Evolutionary conservation across 2,888 invertebrate species (phyloP), one percentile per base, ranked within the genome.

Genomic region (Ceratothoa steindachneri): DNA sequence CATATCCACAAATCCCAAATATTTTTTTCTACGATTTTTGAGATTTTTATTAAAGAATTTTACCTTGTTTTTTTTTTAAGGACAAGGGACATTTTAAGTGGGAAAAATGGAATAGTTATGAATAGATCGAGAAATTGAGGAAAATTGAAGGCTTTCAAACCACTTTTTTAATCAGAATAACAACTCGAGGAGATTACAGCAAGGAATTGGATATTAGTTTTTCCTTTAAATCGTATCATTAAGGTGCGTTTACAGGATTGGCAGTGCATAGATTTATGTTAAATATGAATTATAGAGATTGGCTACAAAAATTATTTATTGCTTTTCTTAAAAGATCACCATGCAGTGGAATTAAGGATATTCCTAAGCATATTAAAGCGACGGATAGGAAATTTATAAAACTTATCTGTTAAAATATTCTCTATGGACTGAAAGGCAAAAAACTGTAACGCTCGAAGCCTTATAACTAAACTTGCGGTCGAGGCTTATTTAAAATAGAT

Each of bases 211-310:
- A 75, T 72, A 72, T 75, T 75, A 9, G 41, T 41, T 41, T 41
- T 41, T 41, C 41, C 41, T 41, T 41, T 41, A 41, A 75, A 75
- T 72, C 60, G 75, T 75, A 75, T 69, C 41, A 31, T 72, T 75
- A 75, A 69, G 75, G 75, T 75, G 75, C 75, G 72, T 75, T 75
- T 75, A 75, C 75, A 75, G 69, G 71, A 72, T 72, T 75, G 75
- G 75, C 75, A 75, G 75, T 75, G 75, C 75, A 75, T 75, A 75
- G 75, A 75, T 75, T 53, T 70, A 70, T 70, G 67, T 75, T 75
- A 41, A 41, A 41, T 41, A 41, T 41, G 41, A 41, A 41, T 72
- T 72, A 72, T 72, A 75, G 72, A 69, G 72, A 75, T 71, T 75
- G 67, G 70, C 69, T 75, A 75, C 72, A 75, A 75, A 72, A 75